These are phyloP conservation scores for Cacoxenus indagator DNA, from an alignment of 2,888 invertebrate genomes.

Conservation along the genomic window DNA sequence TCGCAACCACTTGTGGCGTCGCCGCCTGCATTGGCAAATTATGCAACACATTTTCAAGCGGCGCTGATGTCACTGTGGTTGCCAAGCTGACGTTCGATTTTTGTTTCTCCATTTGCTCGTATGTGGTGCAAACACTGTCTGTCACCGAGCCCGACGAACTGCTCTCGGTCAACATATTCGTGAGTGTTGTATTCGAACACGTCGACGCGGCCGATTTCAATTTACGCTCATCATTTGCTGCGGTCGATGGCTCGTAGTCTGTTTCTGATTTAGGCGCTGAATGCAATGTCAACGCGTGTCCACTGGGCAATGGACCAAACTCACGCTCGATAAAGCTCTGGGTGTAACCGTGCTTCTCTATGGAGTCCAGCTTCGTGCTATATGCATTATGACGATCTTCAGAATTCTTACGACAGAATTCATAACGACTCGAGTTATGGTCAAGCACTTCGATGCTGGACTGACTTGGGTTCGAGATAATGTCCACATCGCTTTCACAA, in stretches of 20 bases:
- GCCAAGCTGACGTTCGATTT: not conserved
- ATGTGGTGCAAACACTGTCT: conserved; percentile 76
- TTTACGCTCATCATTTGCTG: conserved; percentile 19
- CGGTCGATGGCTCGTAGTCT: conserved; percentile 13
- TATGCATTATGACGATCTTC: conserved; percentile 72
- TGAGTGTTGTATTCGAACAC: conserved; percentile 38
- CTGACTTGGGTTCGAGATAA: conserved; percentile 80
- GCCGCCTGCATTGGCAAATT: conserved; percentile 33
- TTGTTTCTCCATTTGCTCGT: conserved; percentile 69
- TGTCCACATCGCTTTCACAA: conserved; percentile 78
- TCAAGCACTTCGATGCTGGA: conserved; percentile 79
- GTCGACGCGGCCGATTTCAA: not conserved
- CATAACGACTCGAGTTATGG: conserved; percentile 46
- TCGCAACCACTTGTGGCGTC: conserved; percentile 12
- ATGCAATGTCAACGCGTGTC: conserved; percentile 8
- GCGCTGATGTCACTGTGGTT: not conserved
- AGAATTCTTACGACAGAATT: conserved; percentile 68
- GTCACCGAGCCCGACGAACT: conserved; percentile 77
- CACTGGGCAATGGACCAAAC: conserved; percentile 36
- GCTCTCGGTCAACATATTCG: conserved; percentile 73
- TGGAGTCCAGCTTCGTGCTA: conserved; percentile 71
- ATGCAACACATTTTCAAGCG: conserved; percentile 32
- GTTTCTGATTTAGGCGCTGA: conserved; percentile 25
- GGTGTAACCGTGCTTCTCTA: conserved; percentile 66
- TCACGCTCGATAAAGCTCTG: conserved; percentile 56